phyloP scores from a whole-genome alignment of 2,888 invertebrate genomes.

The Caenorhabditis drosophilae region DNA sequence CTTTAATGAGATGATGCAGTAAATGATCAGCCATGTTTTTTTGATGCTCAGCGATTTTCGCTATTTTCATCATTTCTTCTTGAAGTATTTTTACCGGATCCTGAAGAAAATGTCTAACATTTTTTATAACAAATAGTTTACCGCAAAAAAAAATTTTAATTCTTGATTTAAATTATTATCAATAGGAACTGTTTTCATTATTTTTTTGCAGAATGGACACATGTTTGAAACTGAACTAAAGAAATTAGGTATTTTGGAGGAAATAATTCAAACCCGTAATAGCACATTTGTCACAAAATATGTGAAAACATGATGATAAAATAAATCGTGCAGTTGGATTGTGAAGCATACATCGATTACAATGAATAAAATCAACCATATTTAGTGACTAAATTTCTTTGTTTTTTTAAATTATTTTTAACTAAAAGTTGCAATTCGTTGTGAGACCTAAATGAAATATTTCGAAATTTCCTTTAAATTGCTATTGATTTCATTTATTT shows the following conservation, averaged over 20 bases:
- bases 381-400: no score
- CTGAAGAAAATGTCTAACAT: background rate
- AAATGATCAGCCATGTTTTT: conserved; percentile 11
- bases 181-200: conserved; percentile 13
- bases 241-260: background rate
- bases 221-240: background rate
- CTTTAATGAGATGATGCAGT: conserved; percentile 20
- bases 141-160: conserved; percentile 19
- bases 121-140: background rate
- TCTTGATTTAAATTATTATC: conserved; percentile 14
- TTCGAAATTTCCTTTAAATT: no score
- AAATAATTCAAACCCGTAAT: conserved; percentile 7
- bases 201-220: conserved; percentile 23
- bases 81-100: conserved; percentile 11
- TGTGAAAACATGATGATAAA: conserved; percentile 28
- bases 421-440: no score
- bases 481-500: no score
- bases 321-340: conserved; percentile 8
- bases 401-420: no score
- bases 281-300: conserved; percentile 26
- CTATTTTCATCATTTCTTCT: conserved; percentile 12
- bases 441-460: no score
- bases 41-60: conserved; percentile 23
- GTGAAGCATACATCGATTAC: conserved; percentile 21
- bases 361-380: no score